These are phyloP conservation scores for Cebus imitator DNA, from an alignment of 2,113 vertebrate species.

Conservation along the genomic window DNA sequence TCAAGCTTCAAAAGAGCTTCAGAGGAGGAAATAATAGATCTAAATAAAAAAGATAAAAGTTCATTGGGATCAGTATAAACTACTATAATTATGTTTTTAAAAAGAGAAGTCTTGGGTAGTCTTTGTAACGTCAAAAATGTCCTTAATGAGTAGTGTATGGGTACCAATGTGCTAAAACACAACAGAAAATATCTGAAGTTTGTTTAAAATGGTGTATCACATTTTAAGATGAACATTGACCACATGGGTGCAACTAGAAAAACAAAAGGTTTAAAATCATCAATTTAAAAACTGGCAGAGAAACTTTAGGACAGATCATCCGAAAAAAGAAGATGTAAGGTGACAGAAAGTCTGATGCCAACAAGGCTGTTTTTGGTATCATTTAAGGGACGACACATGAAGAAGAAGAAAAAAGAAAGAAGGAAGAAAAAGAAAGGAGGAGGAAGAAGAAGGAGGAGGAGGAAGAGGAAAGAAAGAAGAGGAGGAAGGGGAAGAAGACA, in stretches of 20 bases:
- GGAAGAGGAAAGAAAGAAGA: too few relatives aligned
- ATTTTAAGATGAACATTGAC: background rate
- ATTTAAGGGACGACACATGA: background rate
- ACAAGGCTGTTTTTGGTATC: background rate
- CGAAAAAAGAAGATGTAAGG: background rate
- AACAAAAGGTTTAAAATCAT: slow-evolving; percentile 1
- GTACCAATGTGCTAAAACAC: background rate
- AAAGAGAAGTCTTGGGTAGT: background rate
- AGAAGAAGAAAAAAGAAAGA: too few relatives aligned
- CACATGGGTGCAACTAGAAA: background rate
- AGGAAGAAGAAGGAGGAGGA: too few relatives aligned
- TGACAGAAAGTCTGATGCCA: background rate
- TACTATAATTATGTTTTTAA: background rate
- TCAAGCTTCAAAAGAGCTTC: background rate
- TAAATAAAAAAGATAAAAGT: background rate
- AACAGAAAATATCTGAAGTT: background rate
- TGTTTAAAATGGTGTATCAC: background rate
- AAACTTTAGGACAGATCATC: background rate
- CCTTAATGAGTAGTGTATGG: background rate
- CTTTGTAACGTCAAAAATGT: background rate
- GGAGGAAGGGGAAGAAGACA: too few relatives aligned
- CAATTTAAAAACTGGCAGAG: background rate
- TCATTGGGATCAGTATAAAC: background rate
- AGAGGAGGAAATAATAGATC: background rate
- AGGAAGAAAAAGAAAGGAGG: too few relatives aligned